Conservation (phyloP, 2,797 vertebrate genomes). For the Clarias laeviceps region DNA sequence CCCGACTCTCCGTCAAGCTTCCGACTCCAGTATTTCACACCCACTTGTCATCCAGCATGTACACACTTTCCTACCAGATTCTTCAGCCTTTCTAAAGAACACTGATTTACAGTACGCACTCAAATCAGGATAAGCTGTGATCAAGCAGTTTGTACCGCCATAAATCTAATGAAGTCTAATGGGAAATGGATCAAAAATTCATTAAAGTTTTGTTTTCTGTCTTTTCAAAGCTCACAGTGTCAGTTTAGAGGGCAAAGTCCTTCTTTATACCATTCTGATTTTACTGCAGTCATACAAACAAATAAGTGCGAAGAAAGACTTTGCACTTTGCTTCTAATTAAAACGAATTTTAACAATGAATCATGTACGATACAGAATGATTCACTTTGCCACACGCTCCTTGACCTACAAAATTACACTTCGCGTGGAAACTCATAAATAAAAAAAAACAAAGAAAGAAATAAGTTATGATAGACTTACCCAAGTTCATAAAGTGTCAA, state of each 20-base stretch:
- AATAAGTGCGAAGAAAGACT: background rate
- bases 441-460: background rate
- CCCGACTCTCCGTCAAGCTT: background rate
- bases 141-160: background rate
- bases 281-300: conserved; percentile 6
- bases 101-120: background rate
- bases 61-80: background rate
- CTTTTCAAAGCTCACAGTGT: background rate
- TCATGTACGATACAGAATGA: background rate
- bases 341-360: background rate
- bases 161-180: background rate
- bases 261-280: background rate
- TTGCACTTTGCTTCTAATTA: background rate
- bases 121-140: background rate
- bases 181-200: background rate
- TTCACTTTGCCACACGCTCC: background rate
- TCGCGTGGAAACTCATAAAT: background rate
- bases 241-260: conserved; percentile 8
- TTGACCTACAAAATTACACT: background rate
- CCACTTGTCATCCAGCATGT: background rate
- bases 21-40: background rate
- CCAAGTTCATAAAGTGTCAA: background rate
- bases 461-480: background rate
- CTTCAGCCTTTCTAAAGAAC: background rate
- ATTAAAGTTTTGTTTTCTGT: background rate